Percentiles rank a stretch among this genome's conserved stretches.
phyloP scores from a whole-genome alignment of 2,888 invertebrate genomes.

The Aleiodes alternator region DNA sequence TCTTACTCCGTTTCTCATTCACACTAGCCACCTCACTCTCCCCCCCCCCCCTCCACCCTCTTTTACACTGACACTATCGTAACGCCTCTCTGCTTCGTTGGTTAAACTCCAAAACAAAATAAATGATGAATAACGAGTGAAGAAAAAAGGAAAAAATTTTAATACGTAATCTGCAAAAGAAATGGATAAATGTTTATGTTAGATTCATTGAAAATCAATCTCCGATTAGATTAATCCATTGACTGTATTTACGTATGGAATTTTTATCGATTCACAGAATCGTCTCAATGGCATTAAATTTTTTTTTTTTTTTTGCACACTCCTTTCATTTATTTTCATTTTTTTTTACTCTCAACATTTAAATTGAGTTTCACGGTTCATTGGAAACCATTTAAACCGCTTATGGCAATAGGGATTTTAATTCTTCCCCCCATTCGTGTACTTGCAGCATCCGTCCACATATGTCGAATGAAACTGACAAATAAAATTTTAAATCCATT shows the following conservation, averaged over 20 bases:
- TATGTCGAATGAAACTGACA: constrained; percentile 24
- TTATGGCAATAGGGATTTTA: constrained; percentile 55
- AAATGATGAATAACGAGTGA: constrained; percentile 5
- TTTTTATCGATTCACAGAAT: constrained; percentile 39
- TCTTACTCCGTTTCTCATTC: constrained; percentile 37
- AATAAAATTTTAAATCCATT: background rate
- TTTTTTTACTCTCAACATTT: constrained; percentile 18
- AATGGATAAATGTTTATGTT: background rate
- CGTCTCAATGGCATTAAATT: constrained; percentile 27
- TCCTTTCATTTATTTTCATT: constrained; percentile 1
- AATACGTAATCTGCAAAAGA: background rate
- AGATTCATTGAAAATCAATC: constrained; percentile 1
- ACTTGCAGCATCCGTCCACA: constrained; percentile 37
- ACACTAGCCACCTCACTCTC: constrained; percentile 30
- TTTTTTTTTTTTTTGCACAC: background rate
- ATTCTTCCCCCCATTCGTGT: constrained; percentile 21
- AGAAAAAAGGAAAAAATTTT: background rate
- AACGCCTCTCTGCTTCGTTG: constrained; percentile 39
- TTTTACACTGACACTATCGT: constrained; percentile 42
- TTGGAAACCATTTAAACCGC: constrained; percentile 65
- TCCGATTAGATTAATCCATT: constrained; percentile 10
- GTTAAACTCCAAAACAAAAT: constrained; percentile 8
- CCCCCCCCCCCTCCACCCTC: background rate
- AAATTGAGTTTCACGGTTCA: constrained; percentile 67
- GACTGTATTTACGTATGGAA: constrained; percentile 18